Conservation (phyloP, 1,140 invertebrate species). For the Drosophila ogumai region DNA sequence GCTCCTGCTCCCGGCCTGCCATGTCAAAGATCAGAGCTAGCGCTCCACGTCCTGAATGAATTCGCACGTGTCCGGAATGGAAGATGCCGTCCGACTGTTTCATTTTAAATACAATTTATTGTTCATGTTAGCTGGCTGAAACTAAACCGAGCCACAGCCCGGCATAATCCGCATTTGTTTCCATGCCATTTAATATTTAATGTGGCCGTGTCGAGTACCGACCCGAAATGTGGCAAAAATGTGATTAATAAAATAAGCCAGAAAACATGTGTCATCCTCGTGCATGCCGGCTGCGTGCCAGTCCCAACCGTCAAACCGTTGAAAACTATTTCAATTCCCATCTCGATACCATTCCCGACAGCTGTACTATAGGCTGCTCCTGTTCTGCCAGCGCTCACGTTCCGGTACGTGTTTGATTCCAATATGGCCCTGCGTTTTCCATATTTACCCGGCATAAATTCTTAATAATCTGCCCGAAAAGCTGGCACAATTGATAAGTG, state of each 20-base stretch:
- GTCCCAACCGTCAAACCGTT: constrained; percentile 14
- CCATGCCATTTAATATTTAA: constrained; percentile 74
- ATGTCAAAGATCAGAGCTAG: constrained; percentile 66
- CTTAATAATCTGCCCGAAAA: constrained; percentile 37
- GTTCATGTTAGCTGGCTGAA: constrained; percentile 62
- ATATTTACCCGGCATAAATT: constrained; percentile 49
- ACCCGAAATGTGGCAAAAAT: constrained; percentile 40
- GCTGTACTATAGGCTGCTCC: constrained; percentile 20
- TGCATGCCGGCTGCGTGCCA: constrained; percentile 28
- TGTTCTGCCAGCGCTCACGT: constrained; percentile 47
- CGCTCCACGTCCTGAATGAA: constrained; percentile 53
- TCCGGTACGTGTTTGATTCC: constrained; percentile 64
- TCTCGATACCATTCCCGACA: constrained; percentile 12
- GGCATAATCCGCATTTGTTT: constrained; percentile 61
- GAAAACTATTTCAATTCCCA: constrained; percentile 50
- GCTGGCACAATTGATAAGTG: constrained; percentile 52
- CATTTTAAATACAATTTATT: constrained; percentile 82
- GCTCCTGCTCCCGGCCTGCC: constrained; percentile 21
- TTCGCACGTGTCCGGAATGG: constrained; percentile 76
- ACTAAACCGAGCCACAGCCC: constrained; percentile 48
- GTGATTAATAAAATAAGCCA: constrained; percentile 70
- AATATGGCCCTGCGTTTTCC: constrained; percentile 55
- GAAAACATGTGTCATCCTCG: constrained; percentile 60
- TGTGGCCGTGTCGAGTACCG: constrained; percentile 25
- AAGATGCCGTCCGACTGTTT: constrained; percentile 59